phyloP scores from a whole-genome alignment of 2,797 vertebrate species.

The Champsocephalus gunnari region DNA sequence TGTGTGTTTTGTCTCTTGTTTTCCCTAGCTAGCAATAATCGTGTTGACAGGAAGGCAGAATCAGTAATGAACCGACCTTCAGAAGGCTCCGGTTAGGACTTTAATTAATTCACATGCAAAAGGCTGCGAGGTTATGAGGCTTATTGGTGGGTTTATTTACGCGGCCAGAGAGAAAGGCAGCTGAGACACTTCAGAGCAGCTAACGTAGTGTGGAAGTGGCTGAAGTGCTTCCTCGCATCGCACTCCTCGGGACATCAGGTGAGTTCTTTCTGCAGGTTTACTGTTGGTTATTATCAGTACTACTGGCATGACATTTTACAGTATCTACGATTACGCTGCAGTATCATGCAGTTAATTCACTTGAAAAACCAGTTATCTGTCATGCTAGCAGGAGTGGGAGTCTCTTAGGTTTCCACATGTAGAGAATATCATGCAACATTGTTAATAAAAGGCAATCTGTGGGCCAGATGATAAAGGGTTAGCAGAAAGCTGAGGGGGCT shows the following conservation, averaged over 20 bases:
- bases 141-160: constrained; percentile 1
- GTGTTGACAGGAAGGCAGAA: constrained; percentile 37
- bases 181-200: constrained; percentile 1
- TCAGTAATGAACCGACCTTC: neutral
- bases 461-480: neutral
- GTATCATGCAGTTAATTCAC: neutral
- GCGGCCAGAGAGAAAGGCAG: neutral
- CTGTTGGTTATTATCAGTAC: constrained; percentile 8
- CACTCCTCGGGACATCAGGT: constrained; percentile 1
- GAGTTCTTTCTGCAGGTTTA: neutral
- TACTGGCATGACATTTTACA: neutral
- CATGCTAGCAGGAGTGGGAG: neutral
- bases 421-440: neutral
- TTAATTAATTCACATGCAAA: constrained; percentile 23
- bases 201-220: neutral
- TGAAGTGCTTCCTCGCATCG: constrained; percentile 19
- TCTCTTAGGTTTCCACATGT: neutral
- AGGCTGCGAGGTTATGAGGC: neutral
- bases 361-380: neutral
- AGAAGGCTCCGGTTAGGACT: constrained; percentile 17
- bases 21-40: constrained; percentile 56
- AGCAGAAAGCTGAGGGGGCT: neutral
- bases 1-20: constrained; percentile 29
- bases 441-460: neutral
- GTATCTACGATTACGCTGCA: neutral